phyloP scores from a whole-genome alignment of 2,888 invertebrate genomes.

The Polyommatus icarus region DNA sequence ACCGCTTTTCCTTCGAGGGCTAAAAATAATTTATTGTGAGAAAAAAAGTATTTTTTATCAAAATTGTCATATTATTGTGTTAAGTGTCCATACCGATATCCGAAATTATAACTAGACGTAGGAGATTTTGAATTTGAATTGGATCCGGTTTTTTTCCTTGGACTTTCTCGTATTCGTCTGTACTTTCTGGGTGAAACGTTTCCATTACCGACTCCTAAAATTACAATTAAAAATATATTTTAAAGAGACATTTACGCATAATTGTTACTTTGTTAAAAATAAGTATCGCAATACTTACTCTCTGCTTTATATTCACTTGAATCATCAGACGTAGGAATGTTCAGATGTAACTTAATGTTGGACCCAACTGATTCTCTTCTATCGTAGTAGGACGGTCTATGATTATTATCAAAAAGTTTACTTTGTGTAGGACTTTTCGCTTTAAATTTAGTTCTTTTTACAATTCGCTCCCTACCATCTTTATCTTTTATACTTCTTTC shows the following conservation, averaged over 20 bases:
- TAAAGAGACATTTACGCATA: too few relatives aligned
- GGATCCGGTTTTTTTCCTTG: slow-evolving; percentile 82
- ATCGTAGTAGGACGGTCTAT: slow-evolving; percentile 68
- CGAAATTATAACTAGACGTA: slow-evolving; percentile 64
- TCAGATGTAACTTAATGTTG: slow-evolving; percentile 76
- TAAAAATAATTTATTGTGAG: slow-evolving; percentile 43
- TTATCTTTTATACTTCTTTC: slow-evolving; percentile 67
- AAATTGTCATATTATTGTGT: neutral
- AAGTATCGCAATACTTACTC: slow-evolving; percentile 48
- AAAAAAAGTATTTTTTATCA: neutral
- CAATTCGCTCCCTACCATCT: slow-evolving; percentile 68
- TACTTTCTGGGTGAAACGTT: slow-evolving; percentile 81
- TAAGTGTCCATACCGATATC: slow-evolving; percentile 60
- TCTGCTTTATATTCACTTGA: slow-evolving; percentile 80
- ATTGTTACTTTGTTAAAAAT: neutral
- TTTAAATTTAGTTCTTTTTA: slow-evolving; percentile 73
- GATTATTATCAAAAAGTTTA: slow-evolving; percentile 60
- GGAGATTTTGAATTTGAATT: slow-evolving; percentile 80
- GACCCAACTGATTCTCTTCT: slow-evolving; percentile 76
- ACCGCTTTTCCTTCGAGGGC: slow-evolving; percentile 73
- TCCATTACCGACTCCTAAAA: slow-evolving; percentile 65
- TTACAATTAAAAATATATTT: neutral
- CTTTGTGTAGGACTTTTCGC: slow-evolving; percentile 74
- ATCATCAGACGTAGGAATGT: slow-evolving; percentile 82
- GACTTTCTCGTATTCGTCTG: slow-evolving; percentile 83